Evolutionary conservation across 2,797 vertebrate genomes (phyloP), one percentile per base, ranked within the genome.

Genomic region (Anisognathus igniventris): DNA sequence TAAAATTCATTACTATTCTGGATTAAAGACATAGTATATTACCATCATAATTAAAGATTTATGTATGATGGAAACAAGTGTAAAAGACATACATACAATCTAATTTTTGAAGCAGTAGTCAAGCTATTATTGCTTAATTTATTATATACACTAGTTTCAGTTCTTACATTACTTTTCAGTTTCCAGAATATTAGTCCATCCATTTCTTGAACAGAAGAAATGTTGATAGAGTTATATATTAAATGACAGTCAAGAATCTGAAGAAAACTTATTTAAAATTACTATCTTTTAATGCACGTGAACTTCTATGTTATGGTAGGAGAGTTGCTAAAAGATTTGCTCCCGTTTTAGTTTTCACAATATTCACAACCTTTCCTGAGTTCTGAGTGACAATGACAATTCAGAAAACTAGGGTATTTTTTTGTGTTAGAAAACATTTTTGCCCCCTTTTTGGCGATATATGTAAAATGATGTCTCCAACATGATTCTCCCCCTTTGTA

Each of bases 201-300:
- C 4, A 35, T n/a, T 72, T 83, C 14, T 67, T 35, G 16, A 86
- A 56, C 6, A 60, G 27, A 75, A 86, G 10, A 92, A 76, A 71
- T 33, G 6, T 24, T 1, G 0, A 28, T 23, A 70, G 4, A 61
- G 6, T 40, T 40, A 67, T 66, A n/a, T 48, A 35, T 12, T 57
- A 53, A 58, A 45, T 54, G 18, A 40, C 10, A 44, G 14, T 37
- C 18, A 88, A 39, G n/a, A 75, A 18, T 45, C 10, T 47, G 22
- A 60, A 47, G 14, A 86, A 86, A 82, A 60, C 4, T 24, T 65
- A 16, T 21, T 54, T 51, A 11, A 66, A 82, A 82, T 64, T 31
- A 17, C 12, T 64, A 3, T 54, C 8, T 79, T 82, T 23, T 42
- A 71, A 47, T 18, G 6, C 20, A 21, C 13, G 21, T 64, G 35